These are phyloP conservation scores for Branchellion lobata DNA, from an alignment of 2,888 invertebrate species.

Conservation along the genomic window DNA sequence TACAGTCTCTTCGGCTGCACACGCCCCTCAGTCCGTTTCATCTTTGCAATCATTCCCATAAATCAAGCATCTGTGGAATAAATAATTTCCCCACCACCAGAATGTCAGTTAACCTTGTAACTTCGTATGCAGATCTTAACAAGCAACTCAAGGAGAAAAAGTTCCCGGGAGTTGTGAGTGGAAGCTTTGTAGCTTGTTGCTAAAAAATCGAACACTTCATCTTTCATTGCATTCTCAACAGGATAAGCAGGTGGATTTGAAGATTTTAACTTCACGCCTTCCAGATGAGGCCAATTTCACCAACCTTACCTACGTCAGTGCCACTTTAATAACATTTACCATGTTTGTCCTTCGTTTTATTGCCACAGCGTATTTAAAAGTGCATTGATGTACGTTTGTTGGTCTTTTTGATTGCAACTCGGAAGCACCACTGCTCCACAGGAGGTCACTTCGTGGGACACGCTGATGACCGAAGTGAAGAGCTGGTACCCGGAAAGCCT, in stretches of 20 bases:
- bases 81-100: background rate
- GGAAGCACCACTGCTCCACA: background rate
- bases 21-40: background rate
- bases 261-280: slow-evolving; percentile 2
- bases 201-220: no score
- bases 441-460: background rate
- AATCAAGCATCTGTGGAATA: background rate
- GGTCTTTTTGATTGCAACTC: no score
- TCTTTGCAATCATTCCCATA: background rate
- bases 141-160: background rate
- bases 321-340: no score
- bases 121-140: slow-evolving; percentile 8
- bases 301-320: background rate
- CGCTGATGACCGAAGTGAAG: background rate
- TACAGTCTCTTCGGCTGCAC: background rate
- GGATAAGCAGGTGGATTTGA: background rate
- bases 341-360: no score
- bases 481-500: background rate
- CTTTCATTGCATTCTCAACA: no score
- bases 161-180: background rate
- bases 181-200: no score
- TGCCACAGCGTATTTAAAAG: no score
- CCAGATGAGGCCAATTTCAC: background rate
- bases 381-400: no score
- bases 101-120: background rate